Evolutionary conservation across 2,113 vertebrate genomes (phyloP).

Genomic region (Chloropsis hardwickii): DNA sequence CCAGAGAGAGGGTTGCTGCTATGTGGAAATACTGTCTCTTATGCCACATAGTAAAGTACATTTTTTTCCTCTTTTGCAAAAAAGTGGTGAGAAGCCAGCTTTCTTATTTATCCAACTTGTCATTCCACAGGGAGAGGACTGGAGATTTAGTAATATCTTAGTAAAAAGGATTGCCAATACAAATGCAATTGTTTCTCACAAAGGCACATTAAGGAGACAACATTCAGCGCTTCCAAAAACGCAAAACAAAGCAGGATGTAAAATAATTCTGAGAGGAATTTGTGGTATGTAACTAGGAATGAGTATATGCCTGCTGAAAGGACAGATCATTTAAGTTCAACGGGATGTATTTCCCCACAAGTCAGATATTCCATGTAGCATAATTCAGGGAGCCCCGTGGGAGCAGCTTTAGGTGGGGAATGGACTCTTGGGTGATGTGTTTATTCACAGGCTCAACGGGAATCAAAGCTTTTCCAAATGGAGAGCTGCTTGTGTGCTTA

Average conservation of each 20-base stretch:
- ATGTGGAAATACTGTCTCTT: constrained; percentile 32
- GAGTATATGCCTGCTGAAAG: background rate
- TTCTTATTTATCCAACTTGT: constrained; percentile 23
- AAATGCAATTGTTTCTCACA: constrained; percentile 19
- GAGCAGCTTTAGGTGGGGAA: background rate
- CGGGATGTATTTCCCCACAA: background rate
- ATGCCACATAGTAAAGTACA: constrained; percentile 33
- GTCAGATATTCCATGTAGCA: background rate
- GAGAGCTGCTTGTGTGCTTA: background rate
- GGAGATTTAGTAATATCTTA: constrained; percentile 20
- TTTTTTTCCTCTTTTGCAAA: constrained; percentile 44
- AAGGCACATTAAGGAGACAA: background rate
- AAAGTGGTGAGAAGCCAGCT: constrained; percentile 10
- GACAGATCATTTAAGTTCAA: background rate
- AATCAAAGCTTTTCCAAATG: background rate
- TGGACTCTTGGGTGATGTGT: constrained; percentile 8
- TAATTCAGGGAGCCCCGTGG: background rate
- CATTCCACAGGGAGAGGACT: background rate
- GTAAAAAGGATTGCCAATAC: background rate
- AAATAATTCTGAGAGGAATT: background rate
- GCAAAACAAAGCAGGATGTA: background rate
- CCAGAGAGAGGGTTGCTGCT: background rate
- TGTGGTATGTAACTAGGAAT: background rate
- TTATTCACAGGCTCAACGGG: background rate
- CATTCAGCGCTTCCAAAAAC: background rate